Evolutionary conservation across 2,888 invertebrate genomes (phyloP), one percentile per base, ranked within the genome.

Genomic region (Xylophagus ater): DNA sequence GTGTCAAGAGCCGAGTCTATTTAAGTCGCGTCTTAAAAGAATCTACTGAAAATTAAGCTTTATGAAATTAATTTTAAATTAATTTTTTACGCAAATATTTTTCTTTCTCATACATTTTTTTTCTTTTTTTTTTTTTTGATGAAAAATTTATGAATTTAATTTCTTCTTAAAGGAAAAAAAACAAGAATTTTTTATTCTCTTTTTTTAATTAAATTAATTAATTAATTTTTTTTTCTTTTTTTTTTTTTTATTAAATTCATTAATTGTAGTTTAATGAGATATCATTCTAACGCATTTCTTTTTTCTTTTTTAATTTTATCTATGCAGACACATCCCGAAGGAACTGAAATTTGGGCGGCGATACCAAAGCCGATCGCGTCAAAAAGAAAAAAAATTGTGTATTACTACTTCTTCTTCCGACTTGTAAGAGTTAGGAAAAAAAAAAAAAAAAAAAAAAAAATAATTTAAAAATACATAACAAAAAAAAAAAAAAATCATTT

Each of bases 321-420:
- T 41, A 45, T 42, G 43, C 45, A 45, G 45, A 45, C 43, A 41
- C 45, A 41, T 24, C 45, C 39, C 41, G 43, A 41, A 45, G 41
- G 43, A 45, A 45, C 45, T 45, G 45, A 45, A 45, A 45, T 43
- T 36, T 41, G 45, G 45, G 45, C 43, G 45, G 38, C 42, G 45
- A 45, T 43, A 40, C 29, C 40, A 40, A 40, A 34, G 40, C 40
- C 40, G 40, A 40, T 40, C 45, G 45, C 45, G 45, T 41, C 43
- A 45, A 45, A 45, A 45, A 45, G 45, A 45, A 45, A 45, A 43
- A 43, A 38, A 45, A 45, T 41, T 45, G 45, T 39, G 41, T 45
- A 39, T 43, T 45, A 39, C 45, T 43, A 34, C 41, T 45, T 36
- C 43, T 45, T 33, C 45, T 45, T 43, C 45, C 45, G 32, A 43